Evolutionary conservation across 1,140 invertebrate genomes (phyloP), one percentile per base, ranked within the genome.

Genomic region (Lerema accius): DNA sequence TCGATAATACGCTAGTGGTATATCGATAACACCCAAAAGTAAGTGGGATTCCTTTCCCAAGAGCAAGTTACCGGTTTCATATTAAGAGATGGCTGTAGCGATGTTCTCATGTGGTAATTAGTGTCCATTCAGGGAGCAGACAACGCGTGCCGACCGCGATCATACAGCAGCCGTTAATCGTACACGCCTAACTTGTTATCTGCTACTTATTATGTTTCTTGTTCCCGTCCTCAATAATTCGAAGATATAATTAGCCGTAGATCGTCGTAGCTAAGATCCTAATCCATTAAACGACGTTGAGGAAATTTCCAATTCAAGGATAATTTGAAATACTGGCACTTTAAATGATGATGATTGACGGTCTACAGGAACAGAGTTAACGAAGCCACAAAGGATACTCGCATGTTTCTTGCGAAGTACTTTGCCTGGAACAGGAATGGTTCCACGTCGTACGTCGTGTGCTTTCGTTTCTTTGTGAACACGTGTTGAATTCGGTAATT

Each of bases 1-100:
- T 32, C 53, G 42, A 58, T 58, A 58, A 45, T 32, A 40, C 40
- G 23, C 26, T 43, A 55, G 53, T 45, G 26, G 40, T 17, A 39
- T 43, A 55, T 45, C 23, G 40, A 56, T 56, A 43, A 56, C 50
- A 42, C 17, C 53, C 58, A 69, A 50, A 51, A 45, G 59, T 35
- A 43, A 35, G 32, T 42, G 51, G 67, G 69, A 78, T 83, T 78
- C 65, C 60, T 74, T 83, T 80, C 75, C 77, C 77, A 81, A 77
- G 77, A 69, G 62, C 65, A 62, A 62, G 55, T 74, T 73, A 66
- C 39, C 19, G 51, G 39, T 56, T 28, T 56, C 39, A 26, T 63
- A 59, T 69, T 68, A 65, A 48, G 64, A 66, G 50, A 64, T 49
- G 66, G 14, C 40, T 48, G 40, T 61, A 58, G 42, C 32, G 63